phyloP scores from a whole-genome alignment of 2,113 vertebrate species.

The Spizaetus ornatus region DNA sequence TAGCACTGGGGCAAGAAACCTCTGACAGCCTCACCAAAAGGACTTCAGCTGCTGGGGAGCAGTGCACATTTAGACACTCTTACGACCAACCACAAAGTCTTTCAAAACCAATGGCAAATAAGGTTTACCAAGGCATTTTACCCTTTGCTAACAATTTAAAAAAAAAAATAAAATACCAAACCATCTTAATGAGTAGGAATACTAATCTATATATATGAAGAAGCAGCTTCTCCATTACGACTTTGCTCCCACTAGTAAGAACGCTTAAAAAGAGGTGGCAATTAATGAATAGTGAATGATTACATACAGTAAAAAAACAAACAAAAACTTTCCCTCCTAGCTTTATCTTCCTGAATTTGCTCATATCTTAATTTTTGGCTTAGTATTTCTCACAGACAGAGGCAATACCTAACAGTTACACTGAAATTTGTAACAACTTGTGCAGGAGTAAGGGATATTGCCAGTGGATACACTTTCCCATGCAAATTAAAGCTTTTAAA shows the following conservation, averaged over 20 bases:
- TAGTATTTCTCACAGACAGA: neutral
- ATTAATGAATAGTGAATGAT: neutral
- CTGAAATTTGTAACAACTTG: fast-evolving
- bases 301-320: neutral
- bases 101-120: neutral
- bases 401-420: fast-evolving
- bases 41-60: neutral
- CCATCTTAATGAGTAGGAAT: neutral
- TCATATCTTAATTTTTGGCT: neutral
- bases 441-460: neutral
- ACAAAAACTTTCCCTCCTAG: neutral
- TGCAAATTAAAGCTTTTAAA: neutral
- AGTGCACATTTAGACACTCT: neutral
- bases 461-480: fast-evolving
- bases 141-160: neutral
- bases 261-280: neutral
- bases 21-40: too few relatives aligned
- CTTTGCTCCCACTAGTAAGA: neutral
- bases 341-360: neutral
- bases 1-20: neutral
- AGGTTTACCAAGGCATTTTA: neutral
- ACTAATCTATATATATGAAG: neutral
- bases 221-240: neutral
- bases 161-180: neutral
- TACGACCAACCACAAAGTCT: neutral